Evolutionary conservation across 2,797 vertebrate species (phyloP).

Genomic region (Myotis vivesi): DNA sequence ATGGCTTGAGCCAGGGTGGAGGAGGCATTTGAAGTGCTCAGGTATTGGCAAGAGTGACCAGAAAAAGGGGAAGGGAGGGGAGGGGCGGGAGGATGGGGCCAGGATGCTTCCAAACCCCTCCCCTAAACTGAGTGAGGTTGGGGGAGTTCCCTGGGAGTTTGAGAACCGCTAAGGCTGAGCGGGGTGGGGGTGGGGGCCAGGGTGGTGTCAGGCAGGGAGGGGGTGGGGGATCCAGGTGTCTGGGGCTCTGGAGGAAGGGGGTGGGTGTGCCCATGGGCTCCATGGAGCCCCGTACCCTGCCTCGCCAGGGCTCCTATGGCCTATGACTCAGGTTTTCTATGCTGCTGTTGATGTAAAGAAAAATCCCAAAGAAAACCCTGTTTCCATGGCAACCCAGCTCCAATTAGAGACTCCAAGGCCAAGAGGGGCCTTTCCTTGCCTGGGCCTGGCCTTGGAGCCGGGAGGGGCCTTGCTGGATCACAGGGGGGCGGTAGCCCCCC

Average conservation of each 20-base stretch:
- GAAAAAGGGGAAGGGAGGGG: background rate
- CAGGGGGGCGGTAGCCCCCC: background rate
- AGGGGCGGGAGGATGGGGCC: too few species aligned
- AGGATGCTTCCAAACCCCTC: background rate
- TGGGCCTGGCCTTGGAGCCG: background rate
- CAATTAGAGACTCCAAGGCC: conserved; percentile 64
- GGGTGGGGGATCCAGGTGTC: background rate
- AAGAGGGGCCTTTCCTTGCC: background rate
- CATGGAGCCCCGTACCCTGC: background rate
- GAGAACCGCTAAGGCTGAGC: background rate
- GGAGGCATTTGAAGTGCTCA: background rate
- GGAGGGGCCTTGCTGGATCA: background rate
- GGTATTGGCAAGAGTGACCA: background rate
- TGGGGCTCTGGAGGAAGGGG: background rate
- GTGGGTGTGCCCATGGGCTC: background rate
- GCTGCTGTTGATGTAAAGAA: conserved; percentile 40
- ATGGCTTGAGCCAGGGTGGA: background rate
- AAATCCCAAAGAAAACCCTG: conserved; percentile 63
- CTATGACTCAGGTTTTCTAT: conserved; percentile 71
- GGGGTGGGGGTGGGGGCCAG: background rate
- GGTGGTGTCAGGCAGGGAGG: background rate
- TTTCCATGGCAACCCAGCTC: conserved; percentile 68
- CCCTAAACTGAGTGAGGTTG: background rate
- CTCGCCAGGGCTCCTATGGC: background rate
- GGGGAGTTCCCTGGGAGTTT: background rate